Conservation (phyloP, 2,797 vertebrate genomes). For the Lerista edwardsae region DNA sequence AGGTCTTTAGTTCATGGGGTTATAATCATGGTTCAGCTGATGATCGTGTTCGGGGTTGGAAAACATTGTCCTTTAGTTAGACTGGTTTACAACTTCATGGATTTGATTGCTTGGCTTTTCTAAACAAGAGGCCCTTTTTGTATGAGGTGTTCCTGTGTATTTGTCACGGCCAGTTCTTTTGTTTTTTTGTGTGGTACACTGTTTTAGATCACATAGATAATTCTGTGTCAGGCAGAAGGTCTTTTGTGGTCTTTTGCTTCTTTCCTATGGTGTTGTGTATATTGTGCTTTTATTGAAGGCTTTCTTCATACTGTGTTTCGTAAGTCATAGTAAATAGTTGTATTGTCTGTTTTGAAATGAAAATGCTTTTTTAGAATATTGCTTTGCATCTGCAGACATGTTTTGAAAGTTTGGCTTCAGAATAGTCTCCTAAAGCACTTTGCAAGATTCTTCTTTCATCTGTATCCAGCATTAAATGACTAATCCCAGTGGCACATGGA, state of each 20-base stretch:
- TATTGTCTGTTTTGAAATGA: neutral
- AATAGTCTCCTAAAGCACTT: constrained; percentile 14
- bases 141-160: neutral
- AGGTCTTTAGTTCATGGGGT: neutral
- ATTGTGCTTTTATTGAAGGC: neutral
- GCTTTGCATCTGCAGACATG: neutral
- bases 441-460: constrained; percentile 9
- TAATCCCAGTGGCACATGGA: neutral
- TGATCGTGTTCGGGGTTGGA: neutral
- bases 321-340: neutral
- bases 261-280: neutral
- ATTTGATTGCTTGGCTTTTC: no score
- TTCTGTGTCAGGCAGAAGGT: neutral
- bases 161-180: neutral
- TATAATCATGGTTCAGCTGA: neutral
- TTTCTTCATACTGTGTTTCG: neutral
- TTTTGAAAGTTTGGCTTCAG: neutral
- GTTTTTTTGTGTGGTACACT: no score
- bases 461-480: neutral
- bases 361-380: neutral
- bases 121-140: neutral
- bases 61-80: neutral
- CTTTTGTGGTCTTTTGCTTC: neutral
- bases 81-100: neutral
- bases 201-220: neutral